A percentile compares a stretch with the other conserved stretches of the same genome.
Conservation (phyloP, 1,140 invertebrate species). For the Pseudoatta argentina region DNA sequence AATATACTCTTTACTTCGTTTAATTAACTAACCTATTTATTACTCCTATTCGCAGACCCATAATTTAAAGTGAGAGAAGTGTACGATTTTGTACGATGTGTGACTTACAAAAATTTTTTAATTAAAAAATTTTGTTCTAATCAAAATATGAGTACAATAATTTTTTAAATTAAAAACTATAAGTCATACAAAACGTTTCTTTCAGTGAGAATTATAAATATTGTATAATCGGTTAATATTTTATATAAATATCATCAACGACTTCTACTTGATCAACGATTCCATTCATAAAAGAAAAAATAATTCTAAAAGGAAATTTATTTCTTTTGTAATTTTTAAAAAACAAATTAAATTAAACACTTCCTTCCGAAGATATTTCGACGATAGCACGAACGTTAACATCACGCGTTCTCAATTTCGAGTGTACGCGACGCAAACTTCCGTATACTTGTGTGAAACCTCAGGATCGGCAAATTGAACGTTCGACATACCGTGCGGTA, state of each 20-base stretch:
- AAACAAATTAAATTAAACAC: neutral
- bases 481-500: neutral
- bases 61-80: too few species aligned
- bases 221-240: neutral
- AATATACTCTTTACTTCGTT: neutral
- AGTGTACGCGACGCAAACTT: conserved; percentile 1
- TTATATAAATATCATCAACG: neutral
- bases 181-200: too few species aligned
- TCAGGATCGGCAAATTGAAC: neutral
- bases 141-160: too few species aligned
- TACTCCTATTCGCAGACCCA: neutral
- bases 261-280: neutral
- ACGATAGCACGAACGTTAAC: neutral
- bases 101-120: too few species aligned
- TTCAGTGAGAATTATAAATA: neutral
- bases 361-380: neutral
- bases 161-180: too few species aligned
- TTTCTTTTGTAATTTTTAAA: neutral
- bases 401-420: conserved; percentile 27
- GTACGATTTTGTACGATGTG: too few species aligned
- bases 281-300: too few species aligned
- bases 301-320: neutral
- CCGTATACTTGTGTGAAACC: neutral
- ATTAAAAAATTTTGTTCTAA: too few species aligned
- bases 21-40: too few species aligned